phyloP scores from a whole-genome alignment of 2,888 invertebrate species.

The Hemaris fuciformis region DNA sequence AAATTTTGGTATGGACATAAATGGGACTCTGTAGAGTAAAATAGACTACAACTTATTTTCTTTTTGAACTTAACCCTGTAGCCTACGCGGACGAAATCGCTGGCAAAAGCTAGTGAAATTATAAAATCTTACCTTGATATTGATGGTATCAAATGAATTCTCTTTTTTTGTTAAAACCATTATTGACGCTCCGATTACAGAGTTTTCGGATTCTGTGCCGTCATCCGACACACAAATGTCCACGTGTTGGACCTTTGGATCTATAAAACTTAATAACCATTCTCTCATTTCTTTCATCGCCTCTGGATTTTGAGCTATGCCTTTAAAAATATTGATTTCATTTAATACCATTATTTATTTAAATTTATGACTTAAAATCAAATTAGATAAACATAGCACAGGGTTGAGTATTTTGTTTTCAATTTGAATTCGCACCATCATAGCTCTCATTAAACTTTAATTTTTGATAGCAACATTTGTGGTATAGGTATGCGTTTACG shows the following conservation, averaged over 20 bases:
- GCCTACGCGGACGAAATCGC: no score
- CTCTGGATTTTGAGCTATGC: slow-evolving; percentile 32
- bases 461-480: no score
- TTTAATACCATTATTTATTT: background rate
- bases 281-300: slow-evolving; percentile 35
- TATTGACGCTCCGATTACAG: slow-evolving; percentile 39
- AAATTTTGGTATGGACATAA: no score
- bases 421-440: no score
- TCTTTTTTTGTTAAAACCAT: slow-evolving; percentile 26
- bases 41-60: no score
- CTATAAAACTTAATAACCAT: slow-evolving; percentile 17
- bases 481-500: no score
- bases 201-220: slow-evolving; percentile 25
- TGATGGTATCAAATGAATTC: slow-evolving; percentile 4
- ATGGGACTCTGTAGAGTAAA: no score
- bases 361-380: no score
- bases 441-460: no score
- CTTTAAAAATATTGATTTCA: slow-evolving; percentile 25
- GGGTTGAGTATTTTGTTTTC: no score
- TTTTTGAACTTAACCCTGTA: no score
- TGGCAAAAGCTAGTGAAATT: background rate
- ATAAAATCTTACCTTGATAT: background rate
- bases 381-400: no score
- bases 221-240: slow-evolving; percentile 45
- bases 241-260: slow-evolving; percentile 21